These are phyloP conservation scores for Intellagama lesueurii DNA, from an alignment of 2,797 vertebrate species.

Conservation along the genomic window DNA sequence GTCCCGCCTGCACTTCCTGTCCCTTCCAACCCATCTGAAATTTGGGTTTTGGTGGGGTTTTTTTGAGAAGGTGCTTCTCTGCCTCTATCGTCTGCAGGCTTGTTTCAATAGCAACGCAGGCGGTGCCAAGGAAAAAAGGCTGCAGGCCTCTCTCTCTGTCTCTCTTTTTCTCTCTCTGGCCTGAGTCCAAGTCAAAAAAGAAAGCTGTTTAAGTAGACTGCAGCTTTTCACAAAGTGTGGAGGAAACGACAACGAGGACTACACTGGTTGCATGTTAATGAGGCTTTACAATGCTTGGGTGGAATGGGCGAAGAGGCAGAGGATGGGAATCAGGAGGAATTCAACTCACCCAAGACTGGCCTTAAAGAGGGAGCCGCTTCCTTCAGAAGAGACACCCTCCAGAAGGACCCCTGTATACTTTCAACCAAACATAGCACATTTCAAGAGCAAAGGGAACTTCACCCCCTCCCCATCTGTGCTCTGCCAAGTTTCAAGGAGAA, in stretches of 20 bases:
- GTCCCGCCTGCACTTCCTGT: too few species aligned
- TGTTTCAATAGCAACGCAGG: background rate
- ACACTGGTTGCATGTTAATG: background rate
- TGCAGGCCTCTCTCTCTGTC: background rate
- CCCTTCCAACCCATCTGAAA: too few species aligned
- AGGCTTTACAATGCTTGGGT: background rate
- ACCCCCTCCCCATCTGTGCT: background rate
- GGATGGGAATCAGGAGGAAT: background rate
- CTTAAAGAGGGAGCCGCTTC: background rate
- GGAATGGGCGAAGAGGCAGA: background rate
- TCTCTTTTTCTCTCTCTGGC: background rate
- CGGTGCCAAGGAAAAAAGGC: background rate
- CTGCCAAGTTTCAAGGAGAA: background rate
- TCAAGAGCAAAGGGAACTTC: background rate
- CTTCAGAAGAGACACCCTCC: background rate
- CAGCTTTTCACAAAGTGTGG: background rate
- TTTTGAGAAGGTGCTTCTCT: background rate
- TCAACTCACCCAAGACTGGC: too few species aligned
- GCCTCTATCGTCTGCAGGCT: background rate
- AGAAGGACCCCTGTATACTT: too few species aligned
- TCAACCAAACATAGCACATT: background rate
- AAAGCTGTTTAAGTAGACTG: background rate
- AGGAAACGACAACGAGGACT: background rate
- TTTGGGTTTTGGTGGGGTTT: background rate
- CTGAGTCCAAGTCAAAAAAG: background rate